These are phyloP conservation scores for Lampropteryx suffumata DNA, from an alignment of 2,888 invertebrate species.

Conservation along the genomic window DNA sequence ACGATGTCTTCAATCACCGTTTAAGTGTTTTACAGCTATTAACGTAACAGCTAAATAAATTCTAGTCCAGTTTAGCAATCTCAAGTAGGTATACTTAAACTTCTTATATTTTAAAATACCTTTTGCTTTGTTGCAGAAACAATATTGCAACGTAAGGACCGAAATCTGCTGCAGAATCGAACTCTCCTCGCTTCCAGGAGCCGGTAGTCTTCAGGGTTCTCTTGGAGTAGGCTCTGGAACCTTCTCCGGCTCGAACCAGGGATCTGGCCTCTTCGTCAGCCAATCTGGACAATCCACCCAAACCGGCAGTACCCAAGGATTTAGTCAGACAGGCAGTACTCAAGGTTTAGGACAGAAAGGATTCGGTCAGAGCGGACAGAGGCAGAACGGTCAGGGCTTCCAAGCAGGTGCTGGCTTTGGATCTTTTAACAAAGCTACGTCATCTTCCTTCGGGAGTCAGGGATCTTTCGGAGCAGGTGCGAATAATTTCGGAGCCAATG, in stretches of 20 bases:
- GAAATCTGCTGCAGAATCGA: conserved; percentile 78
- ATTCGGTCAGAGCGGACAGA: conserved; percentile 11
- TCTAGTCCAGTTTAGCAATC: too few species aligned
- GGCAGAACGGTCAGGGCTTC: conserved; percentile 13
- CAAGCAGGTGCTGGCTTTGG: conserved; percentile 34
- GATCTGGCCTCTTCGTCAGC: conserved; percentile 48
- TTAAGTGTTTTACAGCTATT: too few species aligned
- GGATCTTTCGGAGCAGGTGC: conserved; percentile 25
- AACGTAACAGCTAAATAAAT: too few species aligned
- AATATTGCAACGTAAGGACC: conserved; percentile 70
- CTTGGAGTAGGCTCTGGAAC: conserved; percentile 58
- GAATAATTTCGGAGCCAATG: conserved; percentile 10
- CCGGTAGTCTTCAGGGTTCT: conserved; percentile 51
- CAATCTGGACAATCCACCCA: conserved; percentile 32
- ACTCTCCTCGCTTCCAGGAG: conserved; percentile 49
- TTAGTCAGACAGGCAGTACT: conserved; percentile 7
- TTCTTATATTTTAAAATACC: not conserved
- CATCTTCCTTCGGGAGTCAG: conserved; percentile 33
- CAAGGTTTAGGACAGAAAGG: conserved; percentile 15
- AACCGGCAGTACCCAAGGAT: conserved; percentile 12
- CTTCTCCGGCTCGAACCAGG: conserved; percentile 51
- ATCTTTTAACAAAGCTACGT: conserved; percentile 27
- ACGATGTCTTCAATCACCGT: too few species aligned
- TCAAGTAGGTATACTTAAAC: too few species aligned
- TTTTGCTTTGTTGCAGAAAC: conserved; percentile 66